phyloP scores from a whole-genome alignment of 2,113 vertebrate species.

The Podiceps cristatus region DNA sequence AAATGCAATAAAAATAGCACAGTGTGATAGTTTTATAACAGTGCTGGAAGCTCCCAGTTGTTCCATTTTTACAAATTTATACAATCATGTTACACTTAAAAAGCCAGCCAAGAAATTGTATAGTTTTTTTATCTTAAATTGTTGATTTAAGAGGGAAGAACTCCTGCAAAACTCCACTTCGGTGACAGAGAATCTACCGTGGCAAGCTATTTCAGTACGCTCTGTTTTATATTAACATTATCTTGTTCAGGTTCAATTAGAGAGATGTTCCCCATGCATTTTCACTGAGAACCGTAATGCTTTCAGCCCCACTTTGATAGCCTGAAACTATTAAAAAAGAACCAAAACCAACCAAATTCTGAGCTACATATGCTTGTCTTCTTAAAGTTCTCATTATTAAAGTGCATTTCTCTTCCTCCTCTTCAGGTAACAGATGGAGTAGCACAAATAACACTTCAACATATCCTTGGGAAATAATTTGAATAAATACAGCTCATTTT shows the following conservation, averaged over 20 bases:
- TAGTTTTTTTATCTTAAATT: not conserved
- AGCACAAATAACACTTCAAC: not conserved
- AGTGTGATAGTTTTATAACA: not conserved
- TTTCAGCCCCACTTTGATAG: not conserved
- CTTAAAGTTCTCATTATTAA: not conserved
- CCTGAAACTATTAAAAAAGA: not conserved
- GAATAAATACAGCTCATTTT: not conserved
- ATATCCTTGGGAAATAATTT: not conserved
- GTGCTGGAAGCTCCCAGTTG: not conserved
- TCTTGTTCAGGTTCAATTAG: not conserved
- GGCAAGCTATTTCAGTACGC: not conserved
- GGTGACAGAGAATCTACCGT: accelerated
- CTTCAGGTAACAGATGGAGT: constrained; percentile 29
- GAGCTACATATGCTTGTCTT: not conserved
- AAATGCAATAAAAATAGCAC: not conserved
- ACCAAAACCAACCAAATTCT: not conserved
- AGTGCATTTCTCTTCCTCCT: not conserved
- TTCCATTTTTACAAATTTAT: not conserved
- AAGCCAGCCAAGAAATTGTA: not conserved
- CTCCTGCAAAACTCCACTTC: not conserved
- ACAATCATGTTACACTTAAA: not conserved
- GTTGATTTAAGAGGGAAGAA: not conserved
- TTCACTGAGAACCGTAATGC: not conserved
- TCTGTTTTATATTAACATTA: not conserved
- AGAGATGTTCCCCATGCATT: not conserved